A percentile compares a stretch with the other conserved stretches of the same genome.
phyloP scores from a whole-genome alignment of 1,140 invertebrate genomes.

The Berghia stephanieae region DNA sequence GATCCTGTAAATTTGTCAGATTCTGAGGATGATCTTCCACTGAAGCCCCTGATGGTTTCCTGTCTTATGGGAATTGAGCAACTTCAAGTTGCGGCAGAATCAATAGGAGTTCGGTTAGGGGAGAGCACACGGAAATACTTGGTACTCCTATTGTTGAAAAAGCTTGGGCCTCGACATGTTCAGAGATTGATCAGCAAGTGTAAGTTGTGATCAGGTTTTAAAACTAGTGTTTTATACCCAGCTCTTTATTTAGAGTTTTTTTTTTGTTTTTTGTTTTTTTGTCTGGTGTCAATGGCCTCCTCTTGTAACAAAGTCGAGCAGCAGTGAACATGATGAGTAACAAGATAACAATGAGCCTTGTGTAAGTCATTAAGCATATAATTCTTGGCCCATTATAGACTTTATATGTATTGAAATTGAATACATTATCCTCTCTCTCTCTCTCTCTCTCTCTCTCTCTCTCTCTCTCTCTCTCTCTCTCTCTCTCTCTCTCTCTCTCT shows the following conservation, averaged over 20 bases:
- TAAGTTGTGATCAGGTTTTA: background rate
- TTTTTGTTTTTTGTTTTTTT: background rate
- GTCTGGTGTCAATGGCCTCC: background rate
- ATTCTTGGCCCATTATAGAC: no score
- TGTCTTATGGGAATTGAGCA: background rate
- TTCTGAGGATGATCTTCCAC: no score
- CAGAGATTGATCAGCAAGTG: constrained; percentile 23
- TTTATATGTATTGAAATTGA: no score
- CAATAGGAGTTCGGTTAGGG: background rate
- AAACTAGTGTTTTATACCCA: background rate
- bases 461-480: constrained; percentile 11
- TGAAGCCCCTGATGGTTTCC: no score
- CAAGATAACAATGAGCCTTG: no score
- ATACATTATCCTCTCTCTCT: background rate
- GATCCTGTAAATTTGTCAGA: no score
- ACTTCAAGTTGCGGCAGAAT: background rate
- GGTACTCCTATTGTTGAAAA: background rate
- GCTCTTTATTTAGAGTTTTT: background rate
- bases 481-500: constrained; percentile 12
- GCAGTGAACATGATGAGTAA: no score
- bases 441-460: background rate
- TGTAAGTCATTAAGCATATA: no score
- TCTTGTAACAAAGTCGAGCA: no score
- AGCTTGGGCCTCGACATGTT: background rate
- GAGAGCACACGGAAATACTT: constrained; percentile 6